These are phyloP conservation scores for Tetramorium simillimum DNA, from an alignment of 1,140 invertebrate species.

Conservation along the genomic window DNA sequence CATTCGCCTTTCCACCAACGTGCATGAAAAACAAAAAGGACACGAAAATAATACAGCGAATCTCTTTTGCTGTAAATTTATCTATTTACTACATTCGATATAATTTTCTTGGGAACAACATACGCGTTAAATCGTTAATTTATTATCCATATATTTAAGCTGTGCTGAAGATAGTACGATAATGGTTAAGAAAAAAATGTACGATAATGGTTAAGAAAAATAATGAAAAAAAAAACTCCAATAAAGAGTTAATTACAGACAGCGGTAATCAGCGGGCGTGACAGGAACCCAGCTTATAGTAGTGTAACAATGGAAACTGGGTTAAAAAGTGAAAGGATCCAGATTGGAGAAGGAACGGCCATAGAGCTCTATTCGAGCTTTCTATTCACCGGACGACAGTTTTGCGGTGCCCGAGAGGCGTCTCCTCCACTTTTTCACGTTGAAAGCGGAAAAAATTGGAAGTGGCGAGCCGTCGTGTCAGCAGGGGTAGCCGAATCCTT, in stretches of 20 bases:
- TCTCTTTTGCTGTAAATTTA: background rate
- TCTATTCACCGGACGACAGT: slow-evolving; percentile 42
- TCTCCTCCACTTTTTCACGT: background rate
- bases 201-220: background rate
- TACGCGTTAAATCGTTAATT: background rate
- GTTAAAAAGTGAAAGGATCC: slow-evolving; percentile 83
- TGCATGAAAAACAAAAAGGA: background rate
- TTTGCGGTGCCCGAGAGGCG: background rate
- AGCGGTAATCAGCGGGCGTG: slow-evolving; percentile 54
- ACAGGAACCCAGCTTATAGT: slow-evolving; percentile 62
- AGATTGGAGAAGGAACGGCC: slow-evolving; percentile 62
- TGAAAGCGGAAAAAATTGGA: slow-evolving; percentile 7
- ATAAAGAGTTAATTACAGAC: slow-evolving; percentile 42
- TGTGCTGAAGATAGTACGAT: background rate
- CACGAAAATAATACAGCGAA: background rate
- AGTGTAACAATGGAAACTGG: slow-evolving; percentile 79
- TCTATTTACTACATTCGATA: background rate
- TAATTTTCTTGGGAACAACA: background rate
- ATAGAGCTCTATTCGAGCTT: slow-evolving; percentile 49
- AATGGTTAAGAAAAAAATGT: background rate
- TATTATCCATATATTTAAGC: background rate
- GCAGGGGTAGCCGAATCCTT: background rate
- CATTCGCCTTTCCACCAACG: background rate
- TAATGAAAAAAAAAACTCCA: background rate
- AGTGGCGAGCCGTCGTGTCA: background rate